Evolutionary conservation across 2,888 invertebrate genomes (phyloP), one percentile per base, ranked within the genome.

Genomic region (Ormyrus thymus): DNA sequence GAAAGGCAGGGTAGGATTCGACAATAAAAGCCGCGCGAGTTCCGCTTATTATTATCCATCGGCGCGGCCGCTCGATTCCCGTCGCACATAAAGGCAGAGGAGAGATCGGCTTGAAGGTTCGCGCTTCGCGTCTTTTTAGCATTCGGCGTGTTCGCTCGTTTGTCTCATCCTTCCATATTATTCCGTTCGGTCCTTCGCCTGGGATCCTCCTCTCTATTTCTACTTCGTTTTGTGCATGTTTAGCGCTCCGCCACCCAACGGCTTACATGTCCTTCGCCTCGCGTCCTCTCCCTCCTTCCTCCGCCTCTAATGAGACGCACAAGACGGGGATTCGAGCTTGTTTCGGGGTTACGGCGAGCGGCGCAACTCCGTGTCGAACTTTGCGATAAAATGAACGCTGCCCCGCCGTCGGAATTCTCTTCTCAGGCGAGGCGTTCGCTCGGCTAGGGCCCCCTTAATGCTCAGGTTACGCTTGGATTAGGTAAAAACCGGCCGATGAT

Each of bases 161-260:
- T 75, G 65, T 76, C 55, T 75, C 72, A 48, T 81, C 68, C 82
- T 76, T 82, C 78, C 79, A 78, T 83, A 83, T 82, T 82, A 83
- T 82, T 82, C 81, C 65, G 69, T 75, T 80, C 56, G n/a, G 29
- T 51, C 50, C 56, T 55, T 64, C 56, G 15, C n/a, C 55, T 62
- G 15, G 15, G 46, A 0, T 46, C 59, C 7, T 56, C 10, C 61
- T 59, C 45, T 48, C 73, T 71, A 65, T 62, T 65, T 71, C 72
- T 68, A 66, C 43, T 58, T 80, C 51, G 76, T 80, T 77, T 77
- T 76, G 70, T 72, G 53, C 65, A 50, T 73, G 69, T 76, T 78
- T 81, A 76, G 78, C 80, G 75, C 81, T 81, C 75, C 84, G 83
- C 75, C 83, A 84, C 82, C 84, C 84, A 82, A 79, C 80, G 72